A percentile compares a stretch with the other conserved stretches of the same genome.
Conservation (phyloP, 2,113 vertebrate genomes). For the Candoia aspera region DNA sequence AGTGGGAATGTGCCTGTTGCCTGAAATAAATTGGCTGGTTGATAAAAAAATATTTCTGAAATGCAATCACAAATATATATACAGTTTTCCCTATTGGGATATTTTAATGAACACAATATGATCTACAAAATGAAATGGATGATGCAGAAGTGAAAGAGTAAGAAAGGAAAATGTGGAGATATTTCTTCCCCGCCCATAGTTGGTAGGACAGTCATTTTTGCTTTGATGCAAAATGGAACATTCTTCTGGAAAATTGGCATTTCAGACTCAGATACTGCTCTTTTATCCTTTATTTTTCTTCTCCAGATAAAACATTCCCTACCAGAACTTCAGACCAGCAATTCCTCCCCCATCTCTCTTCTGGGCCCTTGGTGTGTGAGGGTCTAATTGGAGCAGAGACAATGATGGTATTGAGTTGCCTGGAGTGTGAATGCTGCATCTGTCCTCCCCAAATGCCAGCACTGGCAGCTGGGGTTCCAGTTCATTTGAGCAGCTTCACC, state of each 20-base stretch:
- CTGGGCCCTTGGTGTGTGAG: slow-evolving; percentile 53
- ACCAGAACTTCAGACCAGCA: slow-evolving; percentile 43
- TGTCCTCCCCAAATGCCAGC: slow-evolving; percentile 70
- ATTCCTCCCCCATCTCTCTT: slow-evolving; percentile 49
- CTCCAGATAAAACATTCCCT: slow-evolving; percentile 55
- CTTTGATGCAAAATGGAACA: slow-evolving; percentile 41
- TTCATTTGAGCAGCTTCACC: slow-evolving; percentile 65
- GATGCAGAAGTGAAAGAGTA: slow-evolving; percentile 1
- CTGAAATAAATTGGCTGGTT: not conserved
- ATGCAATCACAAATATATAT: not conserved
- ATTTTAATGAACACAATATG: not conserved
- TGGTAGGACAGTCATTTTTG: slow-evolving; percentile 36
- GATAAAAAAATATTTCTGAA: slow-evolving; percentile 5
- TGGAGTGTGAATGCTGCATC: slow-evolving; percentile 71
- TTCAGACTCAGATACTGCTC: slow-evolving; percentile 27
- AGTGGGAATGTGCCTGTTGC: not conserved
- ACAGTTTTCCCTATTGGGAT: not conserved
- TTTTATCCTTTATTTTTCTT: slow-evolving; percentile 39
- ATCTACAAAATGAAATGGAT: not conserved
- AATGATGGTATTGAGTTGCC: slow-evolving; percentile 77
- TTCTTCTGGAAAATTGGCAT: slow-evolving; percentile 53
- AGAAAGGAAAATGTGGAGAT: not conserved
- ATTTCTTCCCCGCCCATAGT: slow-evolving; percentile 39
- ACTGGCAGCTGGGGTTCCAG: slow-evolving; percentile 75
- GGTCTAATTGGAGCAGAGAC: slow-evolving; percentile 63